phyloP scores from a whole-genome alignment of 2,113 vertebrate species.

The Tachysurus fulvidraco region DNA sequence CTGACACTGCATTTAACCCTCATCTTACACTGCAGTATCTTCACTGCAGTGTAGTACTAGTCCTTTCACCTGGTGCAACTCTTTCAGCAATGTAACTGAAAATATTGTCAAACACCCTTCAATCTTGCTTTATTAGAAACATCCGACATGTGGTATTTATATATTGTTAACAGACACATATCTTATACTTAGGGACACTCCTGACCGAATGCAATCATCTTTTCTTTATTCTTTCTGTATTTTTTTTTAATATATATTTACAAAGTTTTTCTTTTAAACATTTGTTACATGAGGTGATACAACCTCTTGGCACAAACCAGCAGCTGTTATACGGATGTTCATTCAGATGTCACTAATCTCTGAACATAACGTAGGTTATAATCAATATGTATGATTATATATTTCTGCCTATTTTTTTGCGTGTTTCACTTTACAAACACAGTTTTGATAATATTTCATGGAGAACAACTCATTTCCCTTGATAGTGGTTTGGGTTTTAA shows the following conservation, averaged over 20 bases:
- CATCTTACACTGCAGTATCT: neutral
- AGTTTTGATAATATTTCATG: neutral
- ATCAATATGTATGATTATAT: neutral
- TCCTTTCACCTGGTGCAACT: neutral
- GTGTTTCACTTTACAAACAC: neutral
- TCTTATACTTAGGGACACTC: neutral
- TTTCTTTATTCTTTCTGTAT: neutral
- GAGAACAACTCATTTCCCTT: neutral
- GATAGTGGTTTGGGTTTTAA: constrained; percentile 58
- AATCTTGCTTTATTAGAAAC: neutral
- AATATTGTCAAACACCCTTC: neutral
- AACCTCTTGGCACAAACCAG: constrained; percentile 62
- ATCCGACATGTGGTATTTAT: neutral
- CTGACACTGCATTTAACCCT: constrained; percentile 21
- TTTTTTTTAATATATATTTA: neutral
- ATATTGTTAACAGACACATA: neutral
- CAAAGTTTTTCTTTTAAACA: neutral
- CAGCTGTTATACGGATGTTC: constrained; percentile 62
- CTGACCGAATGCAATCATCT: neutral
- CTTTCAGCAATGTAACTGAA: neutral
- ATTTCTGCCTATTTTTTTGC: neutral
- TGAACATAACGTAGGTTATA: constrained; percentile 52
- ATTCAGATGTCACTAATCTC: constrained; percentile 67
- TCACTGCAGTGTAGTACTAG: neutral
- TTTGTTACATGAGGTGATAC: neutral